These are phyloP conservation scores for Cepaea nemoralis DNA, from an alignment of 1,140 invertebrate genomes.

Conservation along the genomic window DNA sequence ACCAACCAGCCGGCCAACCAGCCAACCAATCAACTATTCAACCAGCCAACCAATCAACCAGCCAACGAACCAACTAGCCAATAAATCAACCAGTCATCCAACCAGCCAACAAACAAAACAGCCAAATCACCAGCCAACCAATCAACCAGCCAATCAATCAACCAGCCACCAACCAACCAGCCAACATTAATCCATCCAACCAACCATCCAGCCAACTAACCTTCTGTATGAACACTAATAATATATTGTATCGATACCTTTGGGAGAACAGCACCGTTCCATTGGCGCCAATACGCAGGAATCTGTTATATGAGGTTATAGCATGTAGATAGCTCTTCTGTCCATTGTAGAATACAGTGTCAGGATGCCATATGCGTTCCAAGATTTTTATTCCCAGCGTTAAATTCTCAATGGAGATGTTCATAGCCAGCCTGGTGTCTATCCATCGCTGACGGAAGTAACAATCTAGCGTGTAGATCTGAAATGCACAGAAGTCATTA, in stretches of 20 bases:
- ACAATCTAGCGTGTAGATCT: constrained; percentile 96
- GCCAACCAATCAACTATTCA: too few species aligned
- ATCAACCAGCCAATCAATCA: too few species aligned
- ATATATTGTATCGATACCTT: constrained; percentile 57
- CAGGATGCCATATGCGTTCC: constrained; percentile 65
- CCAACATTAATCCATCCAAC: too few species aligned
- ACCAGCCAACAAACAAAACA: too few species aligned
- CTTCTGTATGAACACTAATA: too few species aligned
- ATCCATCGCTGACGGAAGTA: constrained; percentile 85
- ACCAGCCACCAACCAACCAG: too few species aligned
- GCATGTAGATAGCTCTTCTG: constrained; percentile 72
- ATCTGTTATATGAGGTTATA: constrained; percentile 69
- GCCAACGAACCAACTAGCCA: too few species aligned
- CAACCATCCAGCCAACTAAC: too few species aligned
- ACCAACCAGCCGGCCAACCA: too few species aligned
- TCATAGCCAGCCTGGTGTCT: constrained; percentile 73
- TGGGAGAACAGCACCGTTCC: constrained; percentile 66
- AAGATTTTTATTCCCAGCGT: constrained; percentile 55
- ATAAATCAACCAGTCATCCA: too few species aligned
- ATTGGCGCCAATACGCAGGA: constrained; percentile 65
- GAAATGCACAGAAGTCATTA: constrained; percentile 33
- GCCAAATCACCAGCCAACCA: too few species aligned
- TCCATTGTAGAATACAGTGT: constrained; percentile 72
- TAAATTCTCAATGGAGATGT: constrained; percentile 49
- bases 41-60: too few species aligned